Percentiles rank a stretch among this genome's conserved stretches.
Conservation (phyloP, 2,113 vertebrate genomes). For the Dipodomys merriami region DNA sequence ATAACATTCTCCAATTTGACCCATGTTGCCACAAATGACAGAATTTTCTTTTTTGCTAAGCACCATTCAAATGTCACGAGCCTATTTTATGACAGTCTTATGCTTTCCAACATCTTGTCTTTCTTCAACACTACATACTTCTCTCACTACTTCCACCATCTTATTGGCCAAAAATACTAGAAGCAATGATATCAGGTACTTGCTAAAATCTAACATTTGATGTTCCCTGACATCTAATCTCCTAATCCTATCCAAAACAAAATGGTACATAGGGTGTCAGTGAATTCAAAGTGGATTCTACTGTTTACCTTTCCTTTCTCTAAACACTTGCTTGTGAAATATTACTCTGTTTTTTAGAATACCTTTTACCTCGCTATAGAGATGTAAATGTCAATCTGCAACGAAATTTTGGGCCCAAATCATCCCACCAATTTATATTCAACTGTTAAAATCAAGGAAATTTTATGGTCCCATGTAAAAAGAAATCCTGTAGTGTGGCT, state of each 20-base stretch:
- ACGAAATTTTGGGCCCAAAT: neutral
- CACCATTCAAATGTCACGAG: neutral
- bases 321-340: neutral
- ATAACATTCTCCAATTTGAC: neutral
- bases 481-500: neutral
- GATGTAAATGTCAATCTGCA: neutral
- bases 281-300: neutral
- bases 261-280: neutral
- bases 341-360: neutral
- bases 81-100: neutral
- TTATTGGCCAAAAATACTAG: neutral
- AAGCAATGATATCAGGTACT: conserved; percentile 29
- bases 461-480: neutral
- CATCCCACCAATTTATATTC: neutral
- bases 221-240: neutral
- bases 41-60: neutral
- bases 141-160: neutral
- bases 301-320: conserved; percentile 1
- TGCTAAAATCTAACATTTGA: conserved; percentile 38
- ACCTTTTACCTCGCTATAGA: neutral
- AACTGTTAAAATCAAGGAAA: conserved; percentile 17
- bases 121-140: neutral
- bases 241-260: conserved; percentile 8
- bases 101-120: neutral
- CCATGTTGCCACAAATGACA: neutral